Evolutionary conservation across 2,888 invertebrate genomes (phyloP).

Genomic region (Papilio protenor): DNA sequence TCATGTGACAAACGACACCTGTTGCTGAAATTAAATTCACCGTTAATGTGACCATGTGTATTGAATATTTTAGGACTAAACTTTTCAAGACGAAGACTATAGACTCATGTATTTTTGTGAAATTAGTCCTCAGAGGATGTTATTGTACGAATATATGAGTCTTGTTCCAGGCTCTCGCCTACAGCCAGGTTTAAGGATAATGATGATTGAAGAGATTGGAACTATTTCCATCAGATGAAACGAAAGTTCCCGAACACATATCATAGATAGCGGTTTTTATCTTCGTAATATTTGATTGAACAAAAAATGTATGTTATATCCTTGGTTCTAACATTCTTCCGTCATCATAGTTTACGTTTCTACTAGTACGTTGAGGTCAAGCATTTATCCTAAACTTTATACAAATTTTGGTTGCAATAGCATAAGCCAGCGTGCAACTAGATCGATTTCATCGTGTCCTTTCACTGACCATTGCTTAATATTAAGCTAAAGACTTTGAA

Average conservation of each 20-base stretch:
- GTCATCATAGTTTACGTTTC: neutral
- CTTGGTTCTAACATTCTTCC: neutral
- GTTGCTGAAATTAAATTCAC: conserved; percentile 30
- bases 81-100: neutral
- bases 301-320: neutral
- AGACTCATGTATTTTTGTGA: neutral
- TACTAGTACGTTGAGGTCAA: neutral
- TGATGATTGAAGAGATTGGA: neutral
- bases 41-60: conserved; percentile 13
- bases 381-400: conserved; percentile 6
- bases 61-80: neutral
- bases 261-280: neutral
- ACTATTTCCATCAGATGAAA: neutral
- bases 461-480: conserved; percentile 66
- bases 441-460: conserved; percentile 67
- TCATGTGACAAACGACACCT: conserved; percentile 40
- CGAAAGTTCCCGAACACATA: neutral
- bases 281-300: neutral
- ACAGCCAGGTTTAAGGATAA: neutral
- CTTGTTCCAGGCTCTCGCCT: too few relatives aligned
- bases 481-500: conserved; percentile 42
- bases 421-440: conserved; percentile 52
- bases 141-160: too few relatives aligned
- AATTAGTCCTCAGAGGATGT: too few relatives aligned
- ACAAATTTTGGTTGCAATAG: conserved; percentile 6